These are phyloP conservation scores for Masnerella sp. DNA, from an alignment of 2,888 invertebrate species.

Conservation along the genomic window DNA sequence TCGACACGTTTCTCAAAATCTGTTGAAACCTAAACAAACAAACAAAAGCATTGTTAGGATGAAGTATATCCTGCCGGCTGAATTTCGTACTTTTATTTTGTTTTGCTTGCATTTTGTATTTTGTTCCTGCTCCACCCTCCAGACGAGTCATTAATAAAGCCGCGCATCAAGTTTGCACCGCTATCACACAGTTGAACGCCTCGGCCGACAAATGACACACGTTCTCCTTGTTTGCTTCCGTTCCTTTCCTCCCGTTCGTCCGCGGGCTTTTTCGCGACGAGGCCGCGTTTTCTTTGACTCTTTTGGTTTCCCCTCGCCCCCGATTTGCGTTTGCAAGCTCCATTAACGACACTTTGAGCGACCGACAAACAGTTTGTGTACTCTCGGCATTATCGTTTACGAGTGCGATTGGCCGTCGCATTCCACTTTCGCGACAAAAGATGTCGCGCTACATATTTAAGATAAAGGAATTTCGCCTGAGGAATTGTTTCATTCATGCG, in stretches of 20 bases:
- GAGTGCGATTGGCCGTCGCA: conserved; percentile 46
- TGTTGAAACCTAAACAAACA: conserved; percentile 27
- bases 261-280: conserved; percentile 28
- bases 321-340: conserved; percentile 70
- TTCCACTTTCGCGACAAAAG: conserved; percentile 32
- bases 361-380: conserved; percentile 57
- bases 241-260: conserved; percentile 58
- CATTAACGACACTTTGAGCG: conserved; percentile 74
- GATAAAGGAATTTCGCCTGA: conserved; percentile 2
- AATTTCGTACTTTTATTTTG: conserved; percentile 46
- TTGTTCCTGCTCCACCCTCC: conserved; percentile 49
- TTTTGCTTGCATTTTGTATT: no score
- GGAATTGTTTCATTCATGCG: conserved; percentile 23
- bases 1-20: conserved; percentile 31
- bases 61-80: conserved; percentile 36
- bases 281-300: conserved; percentile 40
- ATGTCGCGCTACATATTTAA: conserved; percentile 6
- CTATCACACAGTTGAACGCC: conserved; percentile 63
- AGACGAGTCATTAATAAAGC: conserved; percentile 57
- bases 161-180: conserved; percentile 56
- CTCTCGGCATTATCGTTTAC: conserved; percentile 44
- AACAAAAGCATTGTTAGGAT: conserved; percentile 47
- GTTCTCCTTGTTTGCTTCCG: conserved; percentile 67
- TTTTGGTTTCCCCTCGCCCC: conserved; percentile 60
- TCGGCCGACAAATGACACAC: conserved; percentile 70